Base-by-base conservation (phyloP, 2,113 vertebrate species). In the Fulmarus glacialis region DNA sequence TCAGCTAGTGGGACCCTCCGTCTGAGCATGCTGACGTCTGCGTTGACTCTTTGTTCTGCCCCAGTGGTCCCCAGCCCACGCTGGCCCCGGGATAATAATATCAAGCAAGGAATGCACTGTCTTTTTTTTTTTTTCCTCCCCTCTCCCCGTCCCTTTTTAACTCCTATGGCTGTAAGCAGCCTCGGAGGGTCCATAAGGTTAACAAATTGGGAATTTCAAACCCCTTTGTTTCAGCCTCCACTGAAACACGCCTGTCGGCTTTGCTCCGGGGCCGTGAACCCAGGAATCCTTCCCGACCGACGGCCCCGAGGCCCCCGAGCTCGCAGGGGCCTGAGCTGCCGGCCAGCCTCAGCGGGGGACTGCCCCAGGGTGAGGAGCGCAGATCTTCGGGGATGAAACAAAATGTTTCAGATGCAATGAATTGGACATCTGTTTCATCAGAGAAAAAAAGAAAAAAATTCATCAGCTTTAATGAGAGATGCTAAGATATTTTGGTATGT, bases 141-240 rank as follows among this genome's bases (percentile, higher is more conserved):
- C 42, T 85, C 78, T 94, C 82, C 26, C 48, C 12, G 4, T 94
- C 78, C 78, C 66, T 94, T 97, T 96, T 96, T 60, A 95, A 91
- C 62, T 95, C 78, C 71, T 32, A 9, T 43, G 87, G 53, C 82
- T 95, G 87, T 53, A 58, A 95, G 93, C 78, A 80, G 85, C 87
- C 85, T 96, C 17, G 0, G 85, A 95, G 87, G 92, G 95, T 70
- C 90, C 90, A 88, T 72, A 82, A 96, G 95, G 96, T 97, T 97
- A 95, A 97, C 96, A 97, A 97, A 97, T 95, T 90, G 93, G 87
- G 93, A 97, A 96, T 97, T 94, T 88, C 93, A 90, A 77, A 15
- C 50, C 53, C 40, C n/a, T 97, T 97, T 97, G 87, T 97, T 96
- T 92, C 95, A 96, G 53, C 34, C 19, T 92, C 50, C 82, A 83